phyloP scores from a whole-genome alignment of 2,113 vertebrate genomes.

The Chroicocephalus ridibundus region DNA sequence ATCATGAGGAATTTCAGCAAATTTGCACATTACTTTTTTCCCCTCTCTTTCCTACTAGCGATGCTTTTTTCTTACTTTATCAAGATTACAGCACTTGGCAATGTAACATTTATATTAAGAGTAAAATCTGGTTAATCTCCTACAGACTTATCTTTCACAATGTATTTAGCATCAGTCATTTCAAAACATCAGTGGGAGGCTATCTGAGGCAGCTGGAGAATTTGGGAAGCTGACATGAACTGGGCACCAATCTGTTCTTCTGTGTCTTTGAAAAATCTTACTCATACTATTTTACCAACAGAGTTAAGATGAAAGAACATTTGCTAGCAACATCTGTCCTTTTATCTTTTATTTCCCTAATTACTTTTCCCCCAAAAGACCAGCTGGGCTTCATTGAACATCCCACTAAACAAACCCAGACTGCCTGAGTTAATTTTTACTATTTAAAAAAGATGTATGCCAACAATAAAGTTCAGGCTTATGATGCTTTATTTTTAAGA shows the following conservation, averaged over 20 bases:
- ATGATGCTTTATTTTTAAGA: background rate
- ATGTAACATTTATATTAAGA: background rate
- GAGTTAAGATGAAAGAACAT: constrained; percentile 1
- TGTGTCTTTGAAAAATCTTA: background rate
- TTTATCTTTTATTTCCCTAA: background rate
- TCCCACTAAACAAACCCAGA: background rate
- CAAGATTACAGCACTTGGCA: background rate
- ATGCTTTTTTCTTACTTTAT: background rate
- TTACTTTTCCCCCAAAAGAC: background rate
- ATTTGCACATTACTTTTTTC: background rate
- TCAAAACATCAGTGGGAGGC: background rate
- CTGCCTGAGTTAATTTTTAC: background rate
- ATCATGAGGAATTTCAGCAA: background rate
- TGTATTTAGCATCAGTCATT: background rate
- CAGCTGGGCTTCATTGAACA: background rate
- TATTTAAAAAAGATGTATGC: background rate
- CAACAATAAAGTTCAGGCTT: background rate
- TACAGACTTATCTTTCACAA: background rate
- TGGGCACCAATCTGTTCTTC: background rate
- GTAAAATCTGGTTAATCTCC: background rate
- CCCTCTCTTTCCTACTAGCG: background rate
- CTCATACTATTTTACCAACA: background rate
- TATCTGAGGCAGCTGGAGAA: background rate
- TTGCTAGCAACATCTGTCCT: background rate
- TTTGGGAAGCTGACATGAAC: background rate